Conservation (phyloP, 35 echinoderm and acorn worm genomes). For the Apostichopus parvimensis region DNA sequence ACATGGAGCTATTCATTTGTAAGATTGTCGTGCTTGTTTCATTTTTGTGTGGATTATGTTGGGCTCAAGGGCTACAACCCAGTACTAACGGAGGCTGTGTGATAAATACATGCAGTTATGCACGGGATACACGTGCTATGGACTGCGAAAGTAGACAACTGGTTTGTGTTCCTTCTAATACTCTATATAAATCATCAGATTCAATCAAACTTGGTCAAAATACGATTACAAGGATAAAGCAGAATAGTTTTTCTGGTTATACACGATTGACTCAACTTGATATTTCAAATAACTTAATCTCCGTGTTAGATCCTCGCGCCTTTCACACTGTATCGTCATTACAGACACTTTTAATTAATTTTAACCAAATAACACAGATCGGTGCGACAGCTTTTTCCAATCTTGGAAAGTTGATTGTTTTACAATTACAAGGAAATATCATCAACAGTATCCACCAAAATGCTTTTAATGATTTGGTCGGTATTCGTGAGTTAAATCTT, state of each 20-base stretch:
- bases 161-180: constrained; percentile 56
- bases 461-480: constrained; percentile 66
- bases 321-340: constrained; percentile 50
- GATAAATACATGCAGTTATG: constrained; percentile 47
- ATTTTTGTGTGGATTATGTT: neutral
- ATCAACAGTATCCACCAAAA: constrained; percentile 61
- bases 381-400: constrained; percentile 53
- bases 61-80: neutral
- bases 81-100: constrained; percentile 11
- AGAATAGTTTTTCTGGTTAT: constrained; percentile 56
- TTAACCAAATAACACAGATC: constrained; percentile 70
- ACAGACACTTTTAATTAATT: constrained; percentile 58
- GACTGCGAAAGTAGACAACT: constrained; percentile 75
- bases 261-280: constrained; percentile 60
- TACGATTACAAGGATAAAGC: constrained; percentile 38
- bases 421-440: constrained; percentile 77
- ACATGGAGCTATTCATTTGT: no score
- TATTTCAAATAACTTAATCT: constrained; percentile 75
- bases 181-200: constrained; percentile 26
- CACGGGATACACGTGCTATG: constrained; percentile 43
- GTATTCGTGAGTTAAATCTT: constrained; percentile 70
- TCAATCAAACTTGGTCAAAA: constrained; percentile 78
- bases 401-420: constrained; percentile 50
- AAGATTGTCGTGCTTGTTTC: neutral
- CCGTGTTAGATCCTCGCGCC: constrained; percentile 38